phyloP scores from a whole-genome alignment of 2,797 vertebrate species.

The Phrynocephalus guinanensis region DNA sequence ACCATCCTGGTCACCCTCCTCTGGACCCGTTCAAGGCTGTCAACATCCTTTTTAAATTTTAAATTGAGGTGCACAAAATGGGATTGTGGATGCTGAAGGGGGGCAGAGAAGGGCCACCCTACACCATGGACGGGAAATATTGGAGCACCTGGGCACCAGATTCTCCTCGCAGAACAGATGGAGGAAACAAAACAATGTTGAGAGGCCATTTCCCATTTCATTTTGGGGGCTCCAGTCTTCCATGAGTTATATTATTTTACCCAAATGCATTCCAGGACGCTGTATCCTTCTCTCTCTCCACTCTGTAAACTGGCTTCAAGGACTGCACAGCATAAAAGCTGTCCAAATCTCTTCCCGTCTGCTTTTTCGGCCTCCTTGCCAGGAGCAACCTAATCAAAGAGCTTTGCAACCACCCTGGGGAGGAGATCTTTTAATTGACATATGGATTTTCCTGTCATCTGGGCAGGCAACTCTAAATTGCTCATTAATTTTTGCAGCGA shows the following conservation, averaged over 20 bases:
- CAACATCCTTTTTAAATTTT: no score
- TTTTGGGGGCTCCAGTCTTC: no score
- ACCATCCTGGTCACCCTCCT: no score
- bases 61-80: no score
- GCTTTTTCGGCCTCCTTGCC: background rate
- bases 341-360: background rate
- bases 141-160: no score
- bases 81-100: no score
- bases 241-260: background rate
- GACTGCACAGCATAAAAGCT: background rate
- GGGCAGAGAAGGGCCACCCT: no score
- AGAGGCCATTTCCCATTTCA: no score
- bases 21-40: no score
- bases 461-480: constrained; percentile 21
- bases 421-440: constrained; percentile 22
- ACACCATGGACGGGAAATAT: no score
- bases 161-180: no score
- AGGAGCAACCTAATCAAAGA: background rate
- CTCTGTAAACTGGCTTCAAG: background rate
- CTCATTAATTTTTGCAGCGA: constrained; percentile 33
- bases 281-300: background rate
- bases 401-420: background rate
- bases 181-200: no score
- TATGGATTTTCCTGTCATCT: constrained; percentile 41
- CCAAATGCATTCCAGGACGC: background rate